Evolutionary conservation across 2,888 invertebrate genomes (phyloP).

Genomic region (Drosophila koepferae): DNA sequence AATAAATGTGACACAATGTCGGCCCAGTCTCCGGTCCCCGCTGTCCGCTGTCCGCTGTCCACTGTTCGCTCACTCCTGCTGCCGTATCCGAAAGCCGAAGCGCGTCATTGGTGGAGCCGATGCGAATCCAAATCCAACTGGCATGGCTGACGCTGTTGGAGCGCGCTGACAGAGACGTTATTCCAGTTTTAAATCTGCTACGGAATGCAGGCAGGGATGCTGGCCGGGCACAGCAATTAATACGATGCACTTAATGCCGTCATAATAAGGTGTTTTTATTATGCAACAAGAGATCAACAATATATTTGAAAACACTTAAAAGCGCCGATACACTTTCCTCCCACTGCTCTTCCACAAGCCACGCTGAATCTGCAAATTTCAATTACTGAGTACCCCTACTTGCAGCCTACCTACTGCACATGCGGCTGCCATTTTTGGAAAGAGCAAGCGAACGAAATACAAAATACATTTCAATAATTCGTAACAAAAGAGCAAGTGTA

Average conservation of each 20-base stretch:
- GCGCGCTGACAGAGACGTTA: slow-evolving; percentile 67
- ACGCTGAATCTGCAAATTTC: neutral
- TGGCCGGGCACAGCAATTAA: slow-evolving; percentile 56
- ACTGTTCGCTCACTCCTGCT: slow-evolving; percentile 12
- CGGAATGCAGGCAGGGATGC: slow-evolving; percentile 26
- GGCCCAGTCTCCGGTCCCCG: slow-evolving; percentile 11
- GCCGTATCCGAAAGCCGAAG: slow-evolving; percentile 36
- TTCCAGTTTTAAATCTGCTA: slow-evolving; percentile 77
- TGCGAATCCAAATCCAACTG: slow-evolving; percentile 16
- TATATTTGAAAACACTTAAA: slow-evolving; percentile 6
- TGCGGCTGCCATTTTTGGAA: neutral
- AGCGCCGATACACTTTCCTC: neutral
- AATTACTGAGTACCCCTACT: neutral
- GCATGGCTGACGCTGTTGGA: slow-evolving; percentile 26
- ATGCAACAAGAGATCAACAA: slow-evolving; percentile 31
- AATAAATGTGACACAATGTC: slow-evolving; percentile 74
- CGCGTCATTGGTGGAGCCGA: slow-evolving; percentile 50
- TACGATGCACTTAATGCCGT: slow-evolving; percentile 72
- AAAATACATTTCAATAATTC: neutral
- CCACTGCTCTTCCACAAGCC: neutral
- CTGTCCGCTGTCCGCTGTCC: slow-evolving; percentile 7
- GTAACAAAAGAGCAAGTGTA: neutral
- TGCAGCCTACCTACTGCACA: neutral
- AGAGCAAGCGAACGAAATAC: neutral
- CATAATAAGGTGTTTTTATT: slow-evolving; percentile 77